A percentile compares a stretch with the other conserved stretches of the same genome.
These are phyloP conservation scores for Chelonus insularis DNA, from an alignment of 1,140 invertebrate genomes.

Conservation along the genomic window DNA sequence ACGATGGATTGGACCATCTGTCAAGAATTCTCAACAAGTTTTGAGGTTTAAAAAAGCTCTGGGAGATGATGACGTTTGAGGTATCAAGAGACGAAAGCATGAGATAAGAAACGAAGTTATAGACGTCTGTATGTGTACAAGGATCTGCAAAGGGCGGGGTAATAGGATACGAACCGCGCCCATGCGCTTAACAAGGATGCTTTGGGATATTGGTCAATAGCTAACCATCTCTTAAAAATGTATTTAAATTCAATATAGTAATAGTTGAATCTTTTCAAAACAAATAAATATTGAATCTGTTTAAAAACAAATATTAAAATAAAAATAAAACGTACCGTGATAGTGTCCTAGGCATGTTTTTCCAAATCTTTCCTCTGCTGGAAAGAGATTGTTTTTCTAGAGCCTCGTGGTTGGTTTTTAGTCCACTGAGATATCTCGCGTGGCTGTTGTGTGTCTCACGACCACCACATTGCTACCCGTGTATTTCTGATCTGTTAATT, in stretches of 20 bases:
- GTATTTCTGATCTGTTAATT: neutral
- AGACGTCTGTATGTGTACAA: conserved; percentile 13
- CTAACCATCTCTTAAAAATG: conserved; percentile 16
- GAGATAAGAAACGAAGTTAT: conserved; percentile 10
- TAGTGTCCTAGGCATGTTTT: conserved; percentile 8
- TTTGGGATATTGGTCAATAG: conserved; percentile 40
- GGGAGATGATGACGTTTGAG: neutral
- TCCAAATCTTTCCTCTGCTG: neutral
- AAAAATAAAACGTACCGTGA: conserved; percentile 3
- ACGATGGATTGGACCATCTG: conserved; percentile 14
- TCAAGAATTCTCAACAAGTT: conserved; percentile 15
- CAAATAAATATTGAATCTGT: too few relatives aligned
- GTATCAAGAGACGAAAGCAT: conserved; percentile 18
- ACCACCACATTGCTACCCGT: neutral
- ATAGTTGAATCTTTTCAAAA: too few relatives aligned
- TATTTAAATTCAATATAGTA: too few relatives aligned
- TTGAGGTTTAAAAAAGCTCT: neutral
- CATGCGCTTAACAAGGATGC: conserved; percentile 43
- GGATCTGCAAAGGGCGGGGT: conserved; percentile 33
- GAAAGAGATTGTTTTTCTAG: neutral
- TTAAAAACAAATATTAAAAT: too few relatives aligned
- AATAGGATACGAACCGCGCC: conserved; percentile 45
- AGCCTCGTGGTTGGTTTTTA: conserved; percentile 8
- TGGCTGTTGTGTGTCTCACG: neutral
- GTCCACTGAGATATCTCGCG: neutral